Conservation (phyloP, 1,140 invertebrate genomes). For the Bathynomus jamesi region DNA sequence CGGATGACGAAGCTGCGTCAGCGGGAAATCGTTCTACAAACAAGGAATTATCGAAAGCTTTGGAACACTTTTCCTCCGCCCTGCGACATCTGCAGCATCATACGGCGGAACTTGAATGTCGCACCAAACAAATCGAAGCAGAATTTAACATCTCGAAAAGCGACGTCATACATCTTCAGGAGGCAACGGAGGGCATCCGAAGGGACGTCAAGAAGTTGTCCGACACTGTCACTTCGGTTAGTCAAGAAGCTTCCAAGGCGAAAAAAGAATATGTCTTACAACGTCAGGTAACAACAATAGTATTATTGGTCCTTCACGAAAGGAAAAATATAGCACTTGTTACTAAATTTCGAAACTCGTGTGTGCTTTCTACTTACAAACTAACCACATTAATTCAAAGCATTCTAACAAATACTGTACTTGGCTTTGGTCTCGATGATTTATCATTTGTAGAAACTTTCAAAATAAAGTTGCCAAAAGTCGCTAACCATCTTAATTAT, state of each 20-base stretch:
- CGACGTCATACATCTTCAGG: neutral
- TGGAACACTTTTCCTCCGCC: neutral
- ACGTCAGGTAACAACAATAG: neutral
- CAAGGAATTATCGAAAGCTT: neutral
- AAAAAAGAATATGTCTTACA: neutral
- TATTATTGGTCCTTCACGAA: too few species aligned
- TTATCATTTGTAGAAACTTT: too few species aligned
- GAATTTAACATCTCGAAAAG: neutral
- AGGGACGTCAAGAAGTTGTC: neutral
- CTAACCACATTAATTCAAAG: too few species aligned
- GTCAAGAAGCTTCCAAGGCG: neutral
- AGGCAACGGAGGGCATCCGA: neutral
- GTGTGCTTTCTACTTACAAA: too few species aligned
- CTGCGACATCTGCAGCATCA: neutral
- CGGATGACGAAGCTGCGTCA: neutral
- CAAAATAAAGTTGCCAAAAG: too few species aligned
- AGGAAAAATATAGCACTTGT: too few species aligned
- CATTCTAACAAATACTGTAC: too few species aligned
- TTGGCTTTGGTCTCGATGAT: too few species aligned
- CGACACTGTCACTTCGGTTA: neutral
- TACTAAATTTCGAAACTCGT: too few species aligned
- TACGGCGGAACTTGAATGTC: neutral
- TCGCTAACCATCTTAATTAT: too few species aligned
- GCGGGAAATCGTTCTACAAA: neutral
- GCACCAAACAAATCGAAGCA: neutral